These are phyloP conservation scores for Pseudopipra pipra DNA, from an alignment of 2,113 vertebrate species.

Conservation along the genomic window DNA sequence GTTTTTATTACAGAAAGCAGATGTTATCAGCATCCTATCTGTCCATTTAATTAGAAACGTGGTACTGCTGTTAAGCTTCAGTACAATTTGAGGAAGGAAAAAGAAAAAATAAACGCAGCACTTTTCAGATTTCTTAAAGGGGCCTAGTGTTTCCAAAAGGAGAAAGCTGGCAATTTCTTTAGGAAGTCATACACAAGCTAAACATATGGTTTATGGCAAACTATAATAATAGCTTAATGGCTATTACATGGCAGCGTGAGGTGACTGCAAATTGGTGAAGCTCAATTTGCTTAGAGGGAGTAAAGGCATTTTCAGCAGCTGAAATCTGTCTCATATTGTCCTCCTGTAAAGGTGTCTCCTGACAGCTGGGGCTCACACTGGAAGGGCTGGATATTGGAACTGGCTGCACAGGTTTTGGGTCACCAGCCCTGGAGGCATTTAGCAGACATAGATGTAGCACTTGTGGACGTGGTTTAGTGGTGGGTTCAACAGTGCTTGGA, in stretches of 20 bases:
- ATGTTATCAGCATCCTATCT: slow-evolving; percentile 66
- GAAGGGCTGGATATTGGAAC: too few species aligned
- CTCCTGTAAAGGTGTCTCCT: background rate
- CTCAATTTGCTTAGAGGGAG: background rate
- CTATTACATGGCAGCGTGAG: background rate
- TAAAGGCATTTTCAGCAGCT: background rate
- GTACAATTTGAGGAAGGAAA: slow-evolving; percentile 5
- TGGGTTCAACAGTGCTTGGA: too few species aligned
- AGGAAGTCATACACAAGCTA: background rate
- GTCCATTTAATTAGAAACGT: slow-evolving; percentile 73
- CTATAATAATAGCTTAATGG: background rate
- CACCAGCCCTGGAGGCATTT: background rate
- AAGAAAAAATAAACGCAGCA: background rate
- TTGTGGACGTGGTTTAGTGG: background rate
- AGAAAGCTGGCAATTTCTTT: background rate
- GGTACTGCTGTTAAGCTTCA: slow-evolving; percentile 27
- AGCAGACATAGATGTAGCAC: background rate
- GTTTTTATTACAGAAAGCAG: slow-evolving; percentile 69
- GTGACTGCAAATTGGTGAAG: background rate
- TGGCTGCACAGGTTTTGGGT: background rate
- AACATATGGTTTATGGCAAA: background rate
- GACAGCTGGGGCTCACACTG: background rate
- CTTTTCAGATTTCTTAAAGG: slow-evolving; percentile 2
- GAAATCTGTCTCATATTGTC: background rate
- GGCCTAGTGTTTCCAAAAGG: background rate